Percentiles rank a stretch among this genome's conserved stretches.
Evolutionary conservation across 2,113 vertebrate species (phyloP).

Genomic region (Hyaena hyaena): DNA sequence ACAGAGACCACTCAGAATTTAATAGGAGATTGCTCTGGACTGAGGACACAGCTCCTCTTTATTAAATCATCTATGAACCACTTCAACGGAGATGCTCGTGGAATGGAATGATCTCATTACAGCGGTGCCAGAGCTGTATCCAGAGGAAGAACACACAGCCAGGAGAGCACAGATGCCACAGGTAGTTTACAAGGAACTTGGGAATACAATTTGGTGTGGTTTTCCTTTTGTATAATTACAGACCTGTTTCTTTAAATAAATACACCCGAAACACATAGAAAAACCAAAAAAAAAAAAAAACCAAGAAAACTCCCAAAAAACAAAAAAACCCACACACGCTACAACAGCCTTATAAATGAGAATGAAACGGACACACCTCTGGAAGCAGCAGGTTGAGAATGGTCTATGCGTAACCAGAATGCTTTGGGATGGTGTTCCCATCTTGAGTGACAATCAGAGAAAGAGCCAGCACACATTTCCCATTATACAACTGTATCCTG

Average conservation of each 20-base stretch:
- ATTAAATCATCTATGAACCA: neutral
- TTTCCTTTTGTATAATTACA: constrained; percentile 67
- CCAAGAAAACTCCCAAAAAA: no score
- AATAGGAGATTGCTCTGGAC: neutral
- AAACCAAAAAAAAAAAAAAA: neutral
- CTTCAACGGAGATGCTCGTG: constrained; percentile 55
- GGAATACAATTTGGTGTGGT: constrained; percentile 61
- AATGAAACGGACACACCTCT: neutral
- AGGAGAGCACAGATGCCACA: constrained; percentile 63
- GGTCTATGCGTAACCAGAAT: constrained; percentile 14
- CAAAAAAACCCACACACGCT: neutral
- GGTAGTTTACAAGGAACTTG: constrained; percentile 71
- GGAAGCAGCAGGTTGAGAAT: constrained; percentile 47
- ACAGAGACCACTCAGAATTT: neutral
- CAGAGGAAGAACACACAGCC: constrained; percentile 43
- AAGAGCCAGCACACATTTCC: constrained; percentile 50
- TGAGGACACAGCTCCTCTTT: constrained; percentile 63
- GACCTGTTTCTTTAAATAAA: constrained; percentile 80
- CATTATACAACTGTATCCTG: neutral
- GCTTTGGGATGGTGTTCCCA: constrained; percentile 23
- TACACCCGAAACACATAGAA: constrained; percentile 74
- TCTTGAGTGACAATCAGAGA: neutral
- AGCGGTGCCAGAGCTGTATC: constrained; percentile 44
- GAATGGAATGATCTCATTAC: constrained; percentile 74
- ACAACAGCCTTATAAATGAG: constrained; percentile 61